These are phyloP conservation scores for Psylliodes chrysocephalus DNA, from an alignment of 2,888 invertebrate species.

Conservation along the genomic window DNA sequence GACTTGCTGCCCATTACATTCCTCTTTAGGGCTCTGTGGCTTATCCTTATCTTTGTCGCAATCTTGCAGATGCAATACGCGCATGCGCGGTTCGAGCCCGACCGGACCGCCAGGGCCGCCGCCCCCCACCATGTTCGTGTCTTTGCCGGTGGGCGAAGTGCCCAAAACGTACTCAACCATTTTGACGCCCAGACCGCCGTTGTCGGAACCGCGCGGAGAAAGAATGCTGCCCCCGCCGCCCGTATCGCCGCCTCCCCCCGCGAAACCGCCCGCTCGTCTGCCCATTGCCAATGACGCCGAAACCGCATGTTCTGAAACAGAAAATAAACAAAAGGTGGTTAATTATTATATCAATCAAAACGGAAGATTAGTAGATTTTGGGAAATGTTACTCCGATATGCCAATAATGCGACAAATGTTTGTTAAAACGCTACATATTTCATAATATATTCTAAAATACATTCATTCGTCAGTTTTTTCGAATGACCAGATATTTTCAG, in stretches of 20 bases:
- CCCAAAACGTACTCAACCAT: slow-evolving; percentile 99
- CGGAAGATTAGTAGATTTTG: neutral
- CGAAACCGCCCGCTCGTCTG: slow-evolving; percentile 72
- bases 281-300: slow-evolving; percentile 82
- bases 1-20: slow-evolving; percentile 39
- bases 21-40: slow-evolving; percentile 68
- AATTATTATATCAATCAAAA: no score
- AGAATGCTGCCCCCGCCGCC: slow-evolving; percentile 69
- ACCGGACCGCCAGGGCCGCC: slow-evolving; percentile 48
- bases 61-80: slow-evolving; percentile 70
- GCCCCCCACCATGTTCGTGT: slow-evolving; percentile 62
- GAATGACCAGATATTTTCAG: no score
- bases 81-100: slow-evolving; percentile 73
- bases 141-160: slow-evolving; percentile 86
- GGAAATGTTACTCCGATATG: no score
- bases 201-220: slow-evolving; percentile 82
- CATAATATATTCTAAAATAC: no score
- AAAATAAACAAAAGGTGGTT: slow-evolving; percentile 31
- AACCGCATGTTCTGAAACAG: slow-evolving; percentile 70
- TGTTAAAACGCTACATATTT: no score
- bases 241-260: slow-evolving; percentile 68
- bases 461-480: no score
- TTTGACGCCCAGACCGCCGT: slow-evolving; percentile 93
- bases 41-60: slow-evolving; percentile 66
- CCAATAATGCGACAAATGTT: no score